Conservation (phyloP, 2,888 invertebrate genomes). For the Thera obeliscata region DNA sequence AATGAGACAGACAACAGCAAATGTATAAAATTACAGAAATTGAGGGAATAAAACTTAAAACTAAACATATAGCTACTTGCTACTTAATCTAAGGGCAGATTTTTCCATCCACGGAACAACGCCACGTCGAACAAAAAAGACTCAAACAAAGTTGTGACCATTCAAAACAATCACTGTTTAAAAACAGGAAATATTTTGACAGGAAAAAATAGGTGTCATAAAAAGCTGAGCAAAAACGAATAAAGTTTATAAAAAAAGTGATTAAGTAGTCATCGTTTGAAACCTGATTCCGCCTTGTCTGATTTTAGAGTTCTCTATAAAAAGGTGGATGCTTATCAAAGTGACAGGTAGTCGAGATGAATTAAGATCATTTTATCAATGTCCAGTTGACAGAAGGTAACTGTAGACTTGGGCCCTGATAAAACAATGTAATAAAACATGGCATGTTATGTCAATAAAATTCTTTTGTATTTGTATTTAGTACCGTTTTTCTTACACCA, state of each 20-base stretch:
- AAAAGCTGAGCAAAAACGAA: constrained; percentile 34
- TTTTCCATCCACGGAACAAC: too few relatives aligned
- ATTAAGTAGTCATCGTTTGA: constrained; percentile 39
- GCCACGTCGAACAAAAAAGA: too few relatives aligned
- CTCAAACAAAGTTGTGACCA: not conserved
- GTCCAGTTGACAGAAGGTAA: not conserved
- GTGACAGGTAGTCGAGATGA: constrained; percentile 25
- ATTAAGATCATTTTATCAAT: constrained; percentile 24
- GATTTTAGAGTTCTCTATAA: constrained; percentile 36
- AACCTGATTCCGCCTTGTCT: constrained; percentile 29
- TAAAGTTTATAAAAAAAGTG: constrained; percentile 28
- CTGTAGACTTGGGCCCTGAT: not conserved
- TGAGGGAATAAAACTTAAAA: too few relatives aligned
- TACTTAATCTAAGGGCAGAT: too few relatives aligned
- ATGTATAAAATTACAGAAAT: too few relatives aligned
- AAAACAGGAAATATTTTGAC: constrained; percentile 34
- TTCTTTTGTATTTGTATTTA: too few relatives aligned
- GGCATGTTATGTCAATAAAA: too few relatives aligned
- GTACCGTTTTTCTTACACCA: too few relatives aligned
- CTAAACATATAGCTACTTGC: too few relatives aligned
- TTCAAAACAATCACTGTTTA: constrained; percentile 23
- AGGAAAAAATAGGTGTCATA: constrained; percentile 33
- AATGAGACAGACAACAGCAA: too few relatives aligned
- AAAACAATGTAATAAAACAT: not conserved
- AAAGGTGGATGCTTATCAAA: constrained; percentile 30